A percentile compares a stretch with the other conserved stretches of the same genome.
Evolutionary conservation across 1,140 invertebrate genomes (phyloP).

Genomic region (Drosophila navojoa): DNA sequence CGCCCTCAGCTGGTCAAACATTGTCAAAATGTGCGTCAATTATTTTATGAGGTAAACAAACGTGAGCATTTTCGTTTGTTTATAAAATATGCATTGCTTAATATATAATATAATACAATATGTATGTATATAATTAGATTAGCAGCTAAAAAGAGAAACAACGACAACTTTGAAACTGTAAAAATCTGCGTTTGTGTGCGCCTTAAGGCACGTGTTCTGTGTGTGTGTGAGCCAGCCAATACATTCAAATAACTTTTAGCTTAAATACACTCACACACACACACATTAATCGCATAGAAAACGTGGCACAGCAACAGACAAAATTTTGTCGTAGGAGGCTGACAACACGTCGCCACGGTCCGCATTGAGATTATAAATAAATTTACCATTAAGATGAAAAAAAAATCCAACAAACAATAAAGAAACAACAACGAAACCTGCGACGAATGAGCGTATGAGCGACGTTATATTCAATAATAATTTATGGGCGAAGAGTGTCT

Average conservation of each 20-base stretch:
- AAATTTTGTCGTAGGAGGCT: conserved; percentile 37
- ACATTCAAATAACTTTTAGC: conserved; percentile 50
- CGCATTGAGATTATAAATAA: conserved; percentile 68
- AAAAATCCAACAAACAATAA: conserved; percentile 5
- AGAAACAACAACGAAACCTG: background rate
- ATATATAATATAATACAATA: conserved; percentile 2
- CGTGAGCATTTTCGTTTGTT: conserved; percentile 27
- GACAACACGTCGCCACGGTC: conserved; percentile 22
- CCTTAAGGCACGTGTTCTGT: conserved; percentile 31
- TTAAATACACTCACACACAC: conserved; percentile 22
- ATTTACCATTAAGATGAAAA: conserved; percentile 40
- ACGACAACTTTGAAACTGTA: conserved; percentile 32
- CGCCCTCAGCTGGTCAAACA: conserved; percentile 13
- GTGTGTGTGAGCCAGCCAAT: conserved; percentile 22
- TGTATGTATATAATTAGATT: conserved; percentile 43
- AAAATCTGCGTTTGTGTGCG: conserved; percentile 31
- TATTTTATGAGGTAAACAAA: conserved; percentile 25
- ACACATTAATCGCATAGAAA: background rate
- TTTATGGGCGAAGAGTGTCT: background rate
- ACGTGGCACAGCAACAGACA: conserved; percentile 39
- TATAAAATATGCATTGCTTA: conserved; percentile 33
- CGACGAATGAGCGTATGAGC: background rate
- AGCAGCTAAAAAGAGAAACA: conserved; percentile 16
- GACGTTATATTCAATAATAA: background rate
- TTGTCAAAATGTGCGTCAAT: conserved; percentile 30